phyloP scores from a whole-genome alignment of 1,140 invertebrate species.

The Drosophila insularis region DNA sequence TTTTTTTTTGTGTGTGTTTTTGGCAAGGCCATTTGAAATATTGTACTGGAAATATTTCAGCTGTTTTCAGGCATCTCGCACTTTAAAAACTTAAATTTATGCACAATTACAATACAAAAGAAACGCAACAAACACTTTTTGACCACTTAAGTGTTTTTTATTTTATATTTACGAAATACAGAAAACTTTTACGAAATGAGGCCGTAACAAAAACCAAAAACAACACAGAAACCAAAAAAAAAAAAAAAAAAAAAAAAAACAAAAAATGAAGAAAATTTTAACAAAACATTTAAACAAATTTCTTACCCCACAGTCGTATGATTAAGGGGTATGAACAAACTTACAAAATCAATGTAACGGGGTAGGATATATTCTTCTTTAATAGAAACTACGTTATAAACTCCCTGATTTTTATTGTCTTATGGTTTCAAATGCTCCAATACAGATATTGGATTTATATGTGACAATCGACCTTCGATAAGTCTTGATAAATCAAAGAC shows the following conservation, averaged over 20 bases:
- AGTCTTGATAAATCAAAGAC: too few species aligned
- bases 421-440: too few species aligned
- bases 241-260: slow-evolving; percentile 37
- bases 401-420: too few species aligned
- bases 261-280: slow-evolving; percentile 44
- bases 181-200: slow-evolving; percentile 55
- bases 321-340: neutral
- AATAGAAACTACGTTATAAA: too few species aligned
- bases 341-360: neutral
- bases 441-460: too few species aligned
- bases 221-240: slow-evolving; percentile 33
- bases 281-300: slow-evolving; percentile 62
- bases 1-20: slow-evolving; percentile 5
- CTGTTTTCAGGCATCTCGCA: slow-evolving; percentile 49
- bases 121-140: slow-evolving; percentile 46
- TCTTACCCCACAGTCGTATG: neutral
- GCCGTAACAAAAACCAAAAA: slow-evolving; percentile 40
- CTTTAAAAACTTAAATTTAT: slow-evolving; percentile 41
- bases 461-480: too few species aligned
- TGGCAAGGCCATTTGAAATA: slow-evolving; percentile 35
- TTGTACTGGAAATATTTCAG: slow-evolving; percentile 50
- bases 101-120: slow-evolving; percentile 48
- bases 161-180: slow-evolving; percentile 57
- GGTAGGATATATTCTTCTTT: too few species aligned
- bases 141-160: slow-evolving; percentile 59